Evolutionary conservation across 1,140 invertebrate genomes (phyloP), one percentile per base, ranked within the genome.

Genomic region (Polypedilum vanderplanki): DNA sequence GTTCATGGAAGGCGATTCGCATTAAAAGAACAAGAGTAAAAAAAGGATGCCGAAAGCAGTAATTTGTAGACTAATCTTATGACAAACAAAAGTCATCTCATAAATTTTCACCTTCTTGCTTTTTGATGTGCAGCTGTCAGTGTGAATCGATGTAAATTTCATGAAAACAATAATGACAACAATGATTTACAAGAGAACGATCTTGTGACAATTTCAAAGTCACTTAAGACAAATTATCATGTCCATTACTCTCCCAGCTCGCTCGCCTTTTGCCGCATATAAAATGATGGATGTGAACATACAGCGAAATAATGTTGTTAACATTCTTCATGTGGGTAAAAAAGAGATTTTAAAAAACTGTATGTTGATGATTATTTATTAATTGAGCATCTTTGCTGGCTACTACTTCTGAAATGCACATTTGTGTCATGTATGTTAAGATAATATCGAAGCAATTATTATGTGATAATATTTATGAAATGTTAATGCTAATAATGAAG

Each of bases 201-300:
- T 57, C 10, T 15, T n/a, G 12, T 57, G 46, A 57, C 46, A 57
- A n/a, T n/a, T 57, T 57, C n/a, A n/a, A 57, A 57, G 46, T 57
- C 46, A 57, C 46, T 57, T 12, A 12, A 57, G n/a, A 57, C 46
- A 57, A 57, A 57, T 57, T 57, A 57, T 57, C 46, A n/a, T 57
- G 46, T 57, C 46, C 46, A 57, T 57, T 57, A 57, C 46, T 12
- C n/a, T 57, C 12, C 46, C 46, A 15, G 15, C 4, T 57, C 24
- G 24, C n/a, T 57, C 46, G 3, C n/a, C 15, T 57, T 15, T 12
- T 57, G 46, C 46, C n/a, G 46, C 46, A 57, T 57, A n/a, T n/a
- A 12, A 12, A n/a, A 57, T 57, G 24, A 57, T 57, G 12, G 12
- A n/a, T 12, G 46, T n/a, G 46, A 57, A 15, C 46, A 57, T n/a